phyloP scores from a whole-genome alignment of 2,888 invertebrate genomes.

The Leptinotarsa tumamoca region DNA sequence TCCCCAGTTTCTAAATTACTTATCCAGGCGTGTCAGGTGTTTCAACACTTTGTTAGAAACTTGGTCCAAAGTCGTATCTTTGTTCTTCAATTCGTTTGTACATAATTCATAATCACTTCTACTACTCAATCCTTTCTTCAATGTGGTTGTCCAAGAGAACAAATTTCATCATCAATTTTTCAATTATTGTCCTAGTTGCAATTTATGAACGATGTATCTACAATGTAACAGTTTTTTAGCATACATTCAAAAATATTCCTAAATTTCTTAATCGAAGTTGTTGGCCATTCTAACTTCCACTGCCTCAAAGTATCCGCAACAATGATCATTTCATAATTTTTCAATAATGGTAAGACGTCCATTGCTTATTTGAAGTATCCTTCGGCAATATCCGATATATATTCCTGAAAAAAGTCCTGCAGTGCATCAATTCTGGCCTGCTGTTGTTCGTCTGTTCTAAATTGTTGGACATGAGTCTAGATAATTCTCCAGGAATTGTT shows the following conservation, averaged over 20 bases:
- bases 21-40: too few species aligned
- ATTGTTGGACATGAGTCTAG: slow-evolving; percentile 83
- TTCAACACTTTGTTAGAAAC: too few species aligned
- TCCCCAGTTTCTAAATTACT: too few species aligned
- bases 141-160: too few species aligned
- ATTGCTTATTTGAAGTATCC: slow-evolving; percentile 86
- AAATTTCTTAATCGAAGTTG: neutral
- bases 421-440: slow-evolving; percentile 86
- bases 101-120: too few species aligned
- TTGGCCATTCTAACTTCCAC: slow-evolving; percentile 69
- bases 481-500: slow-evolving; percentile 92
- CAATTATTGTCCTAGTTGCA: too few species aligned
- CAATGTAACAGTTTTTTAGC: neutral
- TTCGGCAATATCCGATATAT: slow-evolving; percentile 58
- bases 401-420: slow-evolving; percentile 74
- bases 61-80: too few species aligned
- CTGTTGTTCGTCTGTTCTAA: slow-evolving; percentile 77
- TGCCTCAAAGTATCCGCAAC: slow-evolving; percentile 74
- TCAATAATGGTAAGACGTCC: slow-evolving; percentile 78
- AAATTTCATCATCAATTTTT: too few species aligned
- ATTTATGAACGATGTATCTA: neutral
- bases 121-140: too few species aligned
- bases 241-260: neutral
- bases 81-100: too few species aligned
- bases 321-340: slow-evolving; percentile 67